Conservation (phyloP, 2,888 invertebrate species). For the Pseudeuparius sepicola region DNA sequence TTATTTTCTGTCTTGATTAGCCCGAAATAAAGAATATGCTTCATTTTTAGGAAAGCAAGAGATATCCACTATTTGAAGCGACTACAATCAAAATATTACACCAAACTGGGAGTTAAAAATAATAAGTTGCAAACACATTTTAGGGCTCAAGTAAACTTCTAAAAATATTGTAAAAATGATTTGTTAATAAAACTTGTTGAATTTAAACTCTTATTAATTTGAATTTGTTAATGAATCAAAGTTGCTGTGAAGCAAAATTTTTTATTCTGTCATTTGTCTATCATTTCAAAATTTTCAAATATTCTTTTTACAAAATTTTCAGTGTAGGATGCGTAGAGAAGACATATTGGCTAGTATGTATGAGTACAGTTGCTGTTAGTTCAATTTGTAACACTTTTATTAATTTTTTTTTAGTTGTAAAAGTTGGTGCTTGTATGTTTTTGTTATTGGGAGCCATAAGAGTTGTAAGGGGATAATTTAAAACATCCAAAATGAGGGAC, state of each 20-base stretch:
- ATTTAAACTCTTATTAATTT: no score
- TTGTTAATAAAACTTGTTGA: no score
- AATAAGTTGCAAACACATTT: constrained; percentile 74
- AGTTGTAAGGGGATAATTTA: constrained; percentile 5
- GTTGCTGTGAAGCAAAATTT: no score
- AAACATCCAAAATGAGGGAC: background rate
- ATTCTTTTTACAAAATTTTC: no score
- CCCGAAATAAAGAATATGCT: background rate
- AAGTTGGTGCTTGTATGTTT: constrained; percentile 6
- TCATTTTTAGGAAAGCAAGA: constrained; percentile 55
- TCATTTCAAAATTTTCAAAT: no score
- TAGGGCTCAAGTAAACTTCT: constrained; percentile 71
- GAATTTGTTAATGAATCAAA: no score
- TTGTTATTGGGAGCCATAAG: constrained; percentile 2
- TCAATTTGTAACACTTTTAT: no score
- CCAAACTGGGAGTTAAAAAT: constrained; percentile 65
- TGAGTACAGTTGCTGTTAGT: no score
- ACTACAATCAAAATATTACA: constrained; percentile 64
- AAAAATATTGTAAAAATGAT: no score
- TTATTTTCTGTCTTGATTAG: background rate
- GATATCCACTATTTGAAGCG: constrained; percentile 80
- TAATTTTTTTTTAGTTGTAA: constrained; percentile 11
- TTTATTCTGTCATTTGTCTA: no score
- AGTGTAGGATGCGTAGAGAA: no score
- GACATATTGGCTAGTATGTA: no score